Percentiles rank a stretch among this genome's conserved stretches.
These are phyloP conservation scores for Corythaeola cristata DNA, from an alignment of 2,113 vertebrate genomes.

Conservation along the genomic window DNA sequence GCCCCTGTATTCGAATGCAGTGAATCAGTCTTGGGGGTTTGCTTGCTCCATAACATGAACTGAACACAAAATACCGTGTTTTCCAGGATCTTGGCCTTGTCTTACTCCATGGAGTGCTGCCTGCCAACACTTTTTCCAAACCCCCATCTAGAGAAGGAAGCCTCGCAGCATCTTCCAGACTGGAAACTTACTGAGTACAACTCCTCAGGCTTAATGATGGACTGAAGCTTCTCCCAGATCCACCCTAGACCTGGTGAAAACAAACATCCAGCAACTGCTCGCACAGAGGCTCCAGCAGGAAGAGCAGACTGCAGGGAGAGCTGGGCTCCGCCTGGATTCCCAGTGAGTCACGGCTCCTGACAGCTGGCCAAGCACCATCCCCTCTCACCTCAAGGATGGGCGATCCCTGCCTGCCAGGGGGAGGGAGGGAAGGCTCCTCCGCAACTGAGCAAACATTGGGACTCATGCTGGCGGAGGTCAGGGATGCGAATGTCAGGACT, in stretches of 20 bases:
- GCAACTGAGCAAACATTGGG: not conserved
- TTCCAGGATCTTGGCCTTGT: not conserved
- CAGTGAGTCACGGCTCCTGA: constrained; percentile 5
- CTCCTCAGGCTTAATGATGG: not conserved
- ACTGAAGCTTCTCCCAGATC: not conserved
- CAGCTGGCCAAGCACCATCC: not conserved
- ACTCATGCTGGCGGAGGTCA: not conserved
- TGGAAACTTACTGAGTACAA: constrained; percentile 7
- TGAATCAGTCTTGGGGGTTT: not conserved
- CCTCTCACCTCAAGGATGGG: constrained; percentile 29
- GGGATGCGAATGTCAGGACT: not conserved
- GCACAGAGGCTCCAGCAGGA: not conserved
- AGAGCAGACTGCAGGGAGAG: not conserved
- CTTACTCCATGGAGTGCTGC: not conserved
- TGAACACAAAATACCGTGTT: not conserved
- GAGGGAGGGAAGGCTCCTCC: not conserved
- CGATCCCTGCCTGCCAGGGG: not conserved
- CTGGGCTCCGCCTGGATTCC: not conserved
- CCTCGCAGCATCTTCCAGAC: not conserved
- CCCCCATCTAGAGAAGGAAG: not conserved
- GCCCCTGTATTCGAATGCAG: not conserved
- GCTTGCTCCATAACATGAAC: not conserved
- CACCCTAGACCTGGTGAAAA: not conserved
- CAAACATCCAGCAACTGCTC: constrained; percentile 5
- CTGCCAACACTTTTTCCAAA: not conserved